phyloP scores from a whole-genome alignment of 2,888 invertebrate genomes.

The Cheiracanthium punctorium region DNA sequence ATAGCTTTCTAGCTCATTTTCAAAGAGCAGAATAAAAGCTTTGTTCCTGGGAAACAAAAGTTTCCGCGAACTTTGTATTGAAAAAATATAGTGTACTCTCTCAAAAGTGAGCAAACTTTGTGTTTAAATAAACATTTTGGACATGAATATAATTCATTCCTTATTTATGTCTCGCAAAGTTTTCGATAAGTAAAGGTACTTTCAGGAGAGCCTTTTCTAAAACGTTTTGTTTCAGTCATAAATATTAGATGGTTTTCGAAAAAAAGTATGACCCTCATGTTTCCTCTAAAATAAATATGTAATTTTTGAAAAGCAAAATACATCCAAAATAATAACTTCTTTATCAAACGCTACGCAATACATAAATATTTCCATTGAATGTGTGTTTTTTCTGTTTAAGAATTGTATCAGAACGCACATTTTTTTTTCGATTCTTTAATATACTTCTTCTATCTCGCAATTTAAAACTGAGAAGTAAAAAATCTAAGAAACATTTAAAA shows the following conservation, averaged over 20 bases:
- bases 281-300: not conserved
- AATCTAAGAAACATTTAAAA: no score
- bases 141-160: slow-evolving; percentile 1
- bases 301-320: not conserved
- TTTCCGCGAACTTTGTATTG: not conserved
- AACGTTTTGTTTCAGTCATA: not conserved
- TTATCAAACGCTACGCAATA: no score
- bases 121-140: slow-evolving; percentile 13
- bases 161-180: slow-evolving; percentile 1
- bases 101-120: not conserved
- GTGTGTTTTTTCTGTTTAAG: no score
- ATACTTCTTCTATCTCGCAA: no score
- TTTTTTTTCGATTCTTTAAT: no score
- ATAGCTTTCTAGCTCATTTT: not conserved
- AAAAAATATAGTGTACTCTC: not conserved
- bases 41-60: not conserved
- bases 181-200: not conserved
- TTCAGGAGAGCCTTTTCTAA: not conserved
- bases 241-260: not conserved
- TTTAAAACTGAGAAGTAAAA: no score
- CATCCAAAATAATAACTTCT: not conserved
- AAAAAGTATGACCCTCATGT: no score
- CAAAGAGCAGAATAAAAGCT: not conserved
- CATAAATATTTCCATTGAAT: no score
- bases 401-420: no score